Conservation (phyloP, 2,113 vertebrate species). For the Mormyrus lacerda region DNA sequence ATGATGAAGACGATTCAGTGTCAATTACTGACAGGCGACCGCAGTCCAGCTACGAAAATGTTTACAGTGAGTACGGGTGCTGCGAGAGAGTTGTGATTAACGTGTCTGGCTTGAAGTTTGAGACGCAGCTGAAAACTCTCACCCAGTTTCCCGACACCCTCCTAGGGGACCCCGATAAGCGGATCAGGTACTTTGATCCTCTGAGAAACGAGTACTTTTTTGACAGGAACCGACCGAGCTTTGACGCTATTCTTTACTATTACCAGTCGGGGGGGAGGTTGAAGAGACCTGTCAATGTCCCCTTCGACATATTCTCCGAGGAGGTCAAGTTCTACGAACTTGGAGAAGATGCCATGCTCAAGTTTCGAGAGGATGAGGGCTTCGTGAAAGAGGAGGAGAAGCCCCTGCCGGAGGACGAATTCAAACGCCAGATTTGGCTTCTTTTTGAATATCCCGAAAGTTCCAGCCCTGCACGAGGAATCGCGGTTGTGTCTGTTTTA, state of each 20-base stretch:
- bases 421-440: constrained; percentile 96
- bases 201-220: constrained; percentile 98
- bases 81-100: constrained; percentile 95
- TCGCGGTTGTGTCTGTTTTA: constrained; percentile 92
- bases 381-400: constrained; percentile 94
- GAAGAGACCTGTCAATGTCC: constrained; percentile 90
- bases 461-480: constrained; percentile 86
- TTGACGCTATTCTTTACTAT: constrained; percentile 94
- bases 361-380: constrained; percentile 95
- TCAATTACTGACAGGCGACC: constrained; percentile 75
- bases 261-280: constrained; percentile 92
- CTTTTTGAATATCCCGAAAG: constrained; percentile 97
- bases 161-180: constrained; percentile 83
- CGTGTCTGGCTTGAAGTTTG: constrained; percentile 89
- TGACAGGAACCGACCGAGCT: constrained; percentile 91
- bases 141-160: constrained; percentile 93
- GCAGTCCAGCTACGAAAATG: constrained; percentile 73
- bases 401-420: constrained; percentile 84
- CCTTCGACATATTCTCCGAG: constrained; percentile 94
- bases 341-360: constrained; percentile 90
- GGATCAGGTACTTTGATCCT: constrained; percentile 93
- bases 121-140: constrained; percentile 90
- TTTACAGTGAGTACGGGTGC: constrained; percentile 82
- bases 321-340: constrained; percentile 97
- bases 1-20: constrained; percentile 73